A percentile compares a stretch with the other conserved stretches of the same genome.
These are phyloP conservation scores for Trachymyrmex cornetzi DNA, from an alignment of 1,140 invertebrate species.

Conservation along the genomic window DNA sequence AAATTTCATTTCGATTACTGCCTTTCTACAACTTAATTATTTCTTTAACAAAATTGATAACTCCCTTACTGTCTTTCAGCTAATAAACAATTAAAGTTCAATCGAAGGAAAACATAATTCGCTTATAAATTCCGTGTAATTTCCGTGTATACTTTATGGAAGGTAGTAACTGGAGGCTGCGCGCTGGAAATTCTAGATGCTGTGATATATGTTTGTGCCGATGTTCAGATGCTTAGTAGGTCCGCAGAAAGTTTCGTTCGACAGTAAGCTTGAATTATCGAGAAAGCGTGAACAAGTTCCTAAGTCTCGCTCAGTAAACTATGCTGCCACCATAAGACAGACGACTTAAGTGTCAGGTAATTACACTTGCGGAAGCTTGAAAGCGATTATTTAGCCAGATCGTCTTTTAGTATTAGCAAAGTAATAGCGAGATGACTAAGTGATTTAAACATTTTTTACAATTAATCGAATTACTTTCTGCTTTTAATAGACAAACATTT, in stretches of 20 bases:
- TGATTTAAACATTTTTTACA: slow-evolving; percentile 1
- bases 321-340: slow-evolving; percentile 19
- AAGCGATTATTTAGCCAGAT: slow-evolving; percentile 40
- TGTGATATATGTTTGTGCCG: slow-evolving; percentile 45
- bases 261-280: slow-evolving; percentile 56
- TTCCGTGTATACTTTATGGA: slow-evolving; percentile 26
- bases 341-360: slow-evolving; percentile 42
- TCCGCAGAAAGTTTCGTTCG: slow-evolving; percentile 48
- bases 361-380: slow-evolving; percentile 28
- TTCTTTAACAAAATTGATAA: not conserved
- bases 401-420: slow-evolving; percentile 9
- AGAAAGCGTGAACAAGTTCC: slow-evolving; percentile 54
- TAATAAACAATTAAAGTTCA: slow-evolving; percentile 45
- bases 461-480: not conserved
- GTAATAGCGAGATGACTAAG: slow-evolving; percentile 1
- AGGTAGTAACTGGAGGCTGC: slow-evolving; percentile 9
- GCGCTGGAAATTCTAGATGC: slow-evolving; percentile 35
- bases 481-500: not conserved
- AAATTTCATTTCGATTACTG: slow-evolving; percentile 12
- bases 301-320: slow-evolving; percentile 26
- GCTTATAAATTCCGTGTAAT: slow-evolving; percentile 7
- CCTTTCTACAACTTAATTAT: not conserved
- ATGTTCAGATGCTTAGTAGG: slow-evolving; percentile 20
- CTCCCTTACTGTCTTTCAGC: not conserved
- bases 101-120: not conserved